Evolutionary conservation across 2,113 vertebrate genomes (phyloP).

Genomic region (Gallinago paraguaiae): DNA sequence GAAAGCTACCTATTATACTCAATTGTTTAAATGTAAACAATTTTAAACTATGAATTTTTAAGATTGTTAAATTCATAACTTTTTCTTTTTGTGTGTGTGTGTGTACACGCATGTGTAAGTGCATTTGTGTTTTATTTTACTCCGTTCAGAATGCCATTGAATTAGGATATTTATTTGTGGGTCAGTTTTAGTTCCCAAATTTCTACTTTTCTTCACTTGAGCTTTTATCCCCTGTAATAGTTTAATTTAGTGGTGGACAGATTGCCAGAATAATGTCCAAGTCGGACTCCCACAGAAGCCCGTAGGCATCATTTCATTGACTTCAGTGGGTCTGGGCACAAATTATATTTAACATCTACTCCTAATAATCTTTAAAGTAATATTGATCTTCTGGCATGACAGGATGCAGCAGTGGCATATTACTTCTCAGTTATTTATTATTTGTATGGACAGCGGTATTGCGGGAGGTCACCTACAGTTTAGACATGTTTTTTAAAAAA

Average conservation of each 20-base stretch:
- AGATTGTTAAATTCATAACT: not conserved
- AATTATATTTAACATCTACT: not conserved
- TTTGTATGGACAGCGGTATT: not conserved
- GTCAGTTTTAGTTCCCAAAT: not conserved
- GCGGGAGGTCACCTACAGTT: not conserved
- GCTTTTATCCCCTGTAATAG: constrained; percentile 6
- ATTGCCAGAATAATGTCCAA: constrained; percentile 41
- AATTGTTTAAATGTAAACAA: constrained; percentile 21
- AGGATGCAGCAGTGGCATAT: constrained; percentile 12
- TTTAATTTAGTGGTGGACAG: not conserved
- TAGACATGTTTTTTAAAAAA: not conserved
- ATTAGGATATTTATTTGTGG: constrained; percentile 9
- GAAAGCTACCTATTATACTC: constrained; percentile 25
- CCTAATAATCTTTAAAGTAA: not conserved
- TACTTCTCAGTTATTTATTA: not conserved
- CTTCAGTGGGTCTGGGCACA: constrained; percentile 41
- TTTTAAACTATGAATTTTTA: constrained; percentile 29
- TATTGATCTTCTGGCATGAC: constrained; percentile 31
- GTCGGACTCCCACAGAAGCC: constrained; percentile 27
- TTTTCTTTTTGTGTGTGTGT: not conserved
- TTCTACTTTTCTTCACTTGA: constrained; percentile 2
- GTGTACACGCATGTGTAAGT: not conserved
- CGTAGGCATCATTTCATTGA: constrained; percentile 1
- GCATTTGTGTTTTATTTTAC: not conserved
- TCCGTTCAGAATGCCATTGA: not conserved